Percentiles rank a stretch among this genome's conserved stretches.
phyloP scores from a whole-genome alignment of 2,888 invertebrate genomes.

The Caenorhabditis angaria region DNA sequence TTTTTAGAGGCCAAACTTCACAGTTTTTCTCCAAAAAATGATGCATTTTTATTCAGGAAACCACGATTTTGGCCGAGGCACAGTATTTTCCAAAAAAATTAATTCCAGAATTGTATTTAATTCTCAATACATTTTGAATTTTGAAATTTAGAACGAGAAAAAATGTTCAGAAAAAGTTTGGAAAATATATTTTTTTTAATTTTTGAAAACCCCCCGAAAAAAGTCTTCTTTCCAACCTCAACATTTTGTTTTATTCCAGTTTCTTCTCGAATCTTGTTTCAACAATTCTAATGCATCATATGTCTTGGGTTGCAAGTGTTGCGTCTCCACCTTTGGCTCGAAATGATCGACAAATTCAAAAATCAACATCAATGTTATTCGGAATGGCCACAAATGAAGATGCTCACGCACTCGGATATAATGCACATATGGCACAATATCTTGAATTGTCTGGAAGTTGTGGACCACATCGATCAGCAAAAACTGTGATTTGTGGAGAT shows the following conservation, averaged over 20 bases:
- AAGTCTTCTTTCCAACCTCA: no score
- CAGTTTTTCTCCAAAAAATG: no score
- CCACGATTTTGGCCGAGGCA: no score
- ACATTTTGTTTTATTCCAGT: conserved; percentile 57
- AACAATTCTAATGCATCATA: conserved; percentile 67
- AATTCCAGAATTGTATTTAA: conserved; percentile 4
- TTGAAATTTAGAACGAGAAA: no score
- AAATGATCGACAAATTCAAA: conserved; percentile 7
- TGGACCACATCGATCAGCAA: conserved; percentile 83
- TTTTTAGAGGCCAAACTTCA: neutral
- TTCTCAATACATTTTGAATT: neutral
- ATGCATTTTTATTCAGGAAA: no score
- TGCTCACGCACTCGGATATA: conserved; percentile 78
- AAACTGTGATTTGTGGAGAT: conserved; percentile 79
- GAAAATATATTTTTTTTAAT: no score
- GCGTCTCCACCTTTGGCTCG: conserved; percentile 58
- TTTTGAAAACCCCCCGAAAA: no score
- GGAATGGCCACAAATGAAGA: conserved; percentile 51
- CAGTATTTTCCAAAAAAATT: no score
- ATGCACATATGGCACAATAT: conserved; percentile 89
- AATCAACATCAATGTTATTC: conserved; percentile 29
- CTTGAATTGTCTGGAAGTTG: conserved; percentile 78
- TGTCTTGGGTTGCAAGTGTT: conserved; percentile 70
- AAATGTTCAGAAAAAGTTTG: no score
- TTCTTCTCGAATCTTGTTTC: conserved; percentile 66